A percentile compares a stretch with the other conserved stretches of the same genome.
phyloP scores from a whole-genome alignment of 2,797 vertebrate species.

The Aselliscus stoliczkanus region DNA sequence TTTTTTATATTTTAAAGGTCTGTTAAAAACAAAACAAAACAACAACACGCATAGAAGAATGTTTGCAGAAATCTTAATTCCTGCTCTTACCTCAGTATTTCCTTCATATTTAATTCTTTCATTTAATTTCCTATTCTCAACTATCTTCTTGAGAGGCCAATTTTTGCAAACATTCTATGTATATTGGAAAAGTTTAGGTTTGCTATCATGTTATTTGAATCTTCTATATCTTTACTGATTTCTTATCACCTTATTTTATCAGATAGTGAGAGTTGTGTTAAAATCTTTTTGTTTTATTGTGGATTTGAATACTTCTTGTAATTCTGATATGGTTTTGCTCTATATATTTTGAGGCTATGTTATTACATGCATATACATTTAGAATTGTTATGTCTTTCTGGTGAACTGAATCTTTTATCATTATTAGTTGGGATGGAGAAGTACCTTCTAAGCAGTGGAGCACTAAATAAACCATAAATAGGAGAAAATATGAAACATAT shows the following conservation, averaged over 20 bases:
- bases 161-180: not conserved
- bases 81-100: conserved; percentile 23
- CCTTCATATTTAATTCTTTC: not conserved
- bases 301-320: not conserved
- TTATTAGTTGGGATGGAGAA: not conserved
- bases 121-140: conserved; percentile 7
- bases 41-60: not conserved
- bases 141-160: not conserved
- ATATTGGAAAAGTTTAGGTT: conserved; percentile 10
- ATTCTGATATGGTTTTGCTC: not conserved
- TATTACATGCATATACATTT: not conserved
- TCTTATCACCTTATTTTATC: not conserved
- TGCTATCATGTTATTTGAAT: not conserved
- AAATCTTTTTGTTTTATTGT: not conserved
- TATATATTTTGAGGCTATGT: not conserved
- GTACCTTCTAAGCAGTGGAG: not conserved
- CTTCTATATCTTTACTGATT: not conserved
- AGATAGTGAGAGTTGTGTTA: not conserved
- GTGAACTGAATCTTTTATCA: not conserved
- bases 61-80: not conserved
- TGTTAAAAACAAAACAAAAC: not conserved
- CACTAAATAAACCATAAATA: not conserved
- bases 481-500: not conserved
- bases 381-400: not conserved
- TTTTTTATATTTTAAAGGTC: conserved; percentile 17